Base-by-base conservation (phyloP, 2,888 invertebrate genomes). In the Drosophila subquinaria region DNA sequence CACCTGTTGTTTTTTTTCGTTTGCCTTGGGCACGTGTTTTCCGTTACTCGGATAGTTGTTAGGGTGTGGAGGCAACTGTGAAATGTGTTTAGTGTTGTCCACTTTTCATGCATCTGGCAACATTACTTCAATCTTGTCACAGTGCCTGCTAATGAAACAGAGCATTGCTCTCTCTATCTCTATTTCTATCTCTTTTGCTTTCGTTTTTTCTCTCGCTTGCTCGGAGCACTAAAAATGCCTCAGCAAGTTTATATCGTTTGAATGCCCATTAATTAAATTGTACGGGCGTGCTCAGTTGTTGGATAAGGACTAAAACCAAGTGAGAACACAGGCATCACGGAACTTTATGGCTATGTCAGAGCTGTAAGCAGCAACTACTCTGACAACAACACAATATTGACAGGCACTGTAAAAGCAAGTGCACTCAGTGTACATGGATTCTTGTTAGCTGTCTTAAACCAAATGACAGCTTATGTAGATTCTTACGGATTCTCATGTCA, bases 241-340 rank as follows among this genome's bases (percentile, higher is more conserved):
- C 70, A 55, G 72, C 72, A 77, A 81, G 77, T 90, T 88, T 81
- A 81, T 88, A 86, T 86, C 90, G 87, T 80, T 87, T 90, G 89
- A 90, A 90, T 87, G 90, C 51, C 81, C 85, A 83, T 89, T 88
- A 89, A 88, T 88, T 90, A 88, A 89, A 88, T 89, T 90, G 89
- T 69, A 69, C 72, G 64, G 79, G 81, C 80, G 82, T 78, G 80
- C 79, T 60, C 66, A 65, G 62, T 48, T 62, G 47, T 59, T 43
- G 51, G 27, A 45, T 43, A 30, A 20, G 48, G 17, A 51, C 61
- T 30, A n/a, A 23, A 45, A 35, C 33, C 51, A 62, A 62, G 61
- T 43, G 57, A 64, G 43, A 52, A 81, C 38, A 59, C 48, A 43
- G 33, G 30, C 48, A 48, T 51, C 76, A 63, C 40, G 45, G 17